Percentiles rank a stretch among this genome's conserved stretches.
Conservation (phyloP, 1,140 invertebrate species). For the Ceratosolen solmsi region DNA sequence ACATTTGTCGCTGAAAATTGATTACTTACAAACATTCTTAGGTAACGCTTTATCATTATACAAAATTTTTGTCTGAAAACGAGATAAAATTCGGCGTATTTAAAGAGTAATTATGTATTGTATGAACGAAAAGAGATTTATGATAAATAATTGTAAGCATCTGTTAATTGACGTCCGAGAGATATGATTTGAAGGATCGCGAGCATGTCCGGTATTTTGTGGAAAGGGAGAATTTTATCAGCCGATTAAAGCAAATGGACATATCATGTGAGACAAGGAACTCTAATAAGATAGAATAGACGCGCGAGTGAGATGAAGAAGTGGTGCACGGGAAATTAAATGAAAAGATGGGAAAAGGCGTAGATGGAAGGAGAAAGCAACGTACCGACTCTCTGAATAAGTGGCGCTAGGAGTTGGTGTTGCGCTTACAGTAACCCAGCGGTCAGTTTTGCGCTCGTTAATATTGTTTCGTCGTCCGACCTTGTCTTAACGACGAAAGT, state of each 20-base stretch:
- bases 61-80: too few relatives aligned
- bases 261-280: background rate
- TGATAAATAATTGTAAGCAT: too few relatives aligned
- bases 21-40: too few relatives aligned
- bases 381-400: background rate
- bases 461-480: slow-evolving; percentile 10
- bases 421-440: background rate
- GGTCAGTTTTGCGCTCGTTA: slow-evolving; percentile 36
- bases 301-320: background rate
- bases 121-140: too few relatives aligned
- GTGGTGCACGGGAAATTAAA: background rate
- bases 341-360: background rate
- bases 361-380: background rate
- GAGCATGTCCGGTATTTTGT: too few relatives aligned
- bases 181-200: too few relatives aligned
- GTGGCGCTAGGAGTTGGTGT: background rate
- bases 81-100: too few relatives aligned
- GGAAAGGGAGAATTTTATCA: background rate
- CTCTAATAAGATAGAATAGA: too few relatives aligned
- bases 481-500: slow-evolving; percentile 33
- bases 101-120: too few relatives aligned
- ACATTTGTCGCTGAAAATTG: too few relatives aligned
- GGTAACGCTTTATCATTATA: too few relatives aligned
- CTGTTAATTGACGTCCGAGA: too few relatives aligned
- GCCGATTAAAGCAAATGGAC: background rate